phyloP scores from a whole-genome alignment of 2,888 invertebrate genomes.

The Nemotelus pantherinus region DNA sequence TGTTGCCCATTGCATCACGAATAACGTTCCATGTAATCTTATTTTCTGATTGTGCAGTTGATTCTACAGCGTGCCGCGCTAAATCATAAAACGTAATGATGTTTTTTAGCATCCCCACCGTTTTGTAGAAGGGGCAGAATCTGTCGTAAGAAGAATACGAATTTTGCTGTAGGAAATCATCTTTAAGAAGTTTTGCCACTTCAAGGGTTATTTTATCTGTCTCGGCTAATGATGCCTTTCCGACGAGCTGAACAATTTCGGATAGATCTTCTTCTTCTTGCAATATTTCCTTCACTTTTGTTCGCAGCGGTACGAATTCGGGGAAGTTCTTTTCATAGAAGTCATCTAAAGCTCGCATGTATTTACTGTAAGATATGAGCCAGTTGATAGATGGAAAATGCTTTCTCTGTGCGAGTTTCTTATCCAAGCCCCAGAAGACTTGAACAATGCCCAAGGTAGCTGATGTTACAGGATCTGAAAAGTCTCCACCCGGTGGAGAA shows the following conservation, averaged over 20 bases:
- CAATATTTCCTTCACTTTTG: constrained; percentile 93
- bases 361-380: constrained; percentile 99
- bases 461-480: constrained; percentile 99
- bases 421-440: constrained; percentile 99
- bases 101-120: constrained; percentile 98
- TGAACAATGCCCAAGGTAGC: constrained; percentile 99
- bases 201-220: constrained; percentile 99
- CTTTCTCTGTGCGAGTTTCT: constrained; percentile 98
- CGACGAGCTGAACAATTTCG: constrained; percentile 99
- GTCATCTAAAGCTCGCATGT: constrained; percentile 97
- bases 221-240: constrained; percentile 98
- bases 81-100: constrained; percentile 99
- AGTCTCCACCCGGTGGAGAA: constrained; percentile 99
- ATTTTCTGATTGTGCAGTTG: constrained; percentile 98
- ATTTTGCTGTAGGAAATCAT: constrained; percentile 99
- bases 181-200: constrained; percentile 97
- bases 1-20: constrained; percentile 95
- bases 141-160: constrained; percentile 95
- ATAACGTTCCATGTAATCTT: constrained; percentile 99
- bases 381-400: constrained; percentile 99
- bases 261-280: constrained; percentile 99
- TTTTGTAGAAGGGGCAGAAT: constrained; percentile 99
- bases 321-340: constrained; percentile 98
- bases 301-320: constrained; percentile 96
- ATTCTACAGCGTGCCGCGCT: constrained; percentile 97